Evolutionary conservation across 2,888 invertebrate species (phyloP).

Genomic region (Megalurothrips usitatus): DNA sequence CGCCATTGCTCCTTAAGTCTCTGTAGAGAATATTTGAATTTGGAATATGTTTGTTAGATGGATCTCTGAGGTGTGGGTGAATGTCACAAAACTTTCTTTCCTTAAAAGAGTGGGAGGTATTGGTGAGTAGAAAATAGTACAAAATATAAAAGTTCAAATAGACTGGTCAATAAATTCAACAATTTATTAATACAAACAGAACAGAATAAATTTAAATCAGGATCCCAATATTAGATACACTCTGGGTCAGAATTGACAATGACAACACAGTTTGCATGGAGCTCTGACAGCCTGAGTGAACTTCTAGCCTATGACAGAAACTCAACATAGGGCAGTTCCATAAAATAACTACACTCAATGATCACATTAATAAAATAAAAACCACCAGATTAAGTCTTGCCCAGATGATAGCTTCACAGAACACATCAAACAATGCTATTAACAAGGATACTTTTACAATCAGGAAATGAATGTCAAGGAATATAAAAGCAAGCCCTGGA

Average conservation of each 20-base stretch:
- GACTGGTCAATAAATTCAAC: constrained; percentile 17
- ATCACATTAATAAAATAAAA: neutral
- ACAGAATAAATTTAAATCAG: constrained; percentile 10
- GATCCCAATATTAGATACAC: neutral
- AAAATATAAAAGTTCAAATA: neutral
- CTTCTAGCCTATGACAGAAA: neutral
- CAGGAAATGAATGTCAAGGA: neutral
- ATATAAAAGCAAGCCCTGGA: neutral
- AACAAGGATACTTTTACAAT: neutral
- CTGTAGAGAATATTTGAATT: too few species aligned
- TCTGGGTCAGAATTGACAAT: neutral
- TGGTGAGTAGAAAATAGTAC: neutral
- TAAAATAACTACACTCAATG: neutral
- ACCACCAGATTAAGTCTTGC: neutral
- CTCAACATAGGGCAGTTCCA: neutral
- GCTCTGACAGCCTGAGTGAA: too few species aligned
- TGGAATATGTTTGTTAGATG: too few species aligned
- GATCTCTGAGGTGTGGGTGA: too few species aligned
- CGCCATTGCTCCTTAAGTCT: too few species aligned
- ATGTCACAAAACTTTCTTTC: too few species aligned
- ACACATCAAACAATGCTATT: neutral
- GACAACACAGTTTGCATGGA: too few species aligned
- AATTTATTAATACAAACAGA: constrained; percentile 17
- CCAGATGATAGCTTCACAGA: neutral
- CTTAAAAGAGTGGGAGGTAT: too few species aligned